phyloP scores from a whole-genome alignment of 1,140 invertebrate genomes.

The Drosophila oshimai region DNA sequence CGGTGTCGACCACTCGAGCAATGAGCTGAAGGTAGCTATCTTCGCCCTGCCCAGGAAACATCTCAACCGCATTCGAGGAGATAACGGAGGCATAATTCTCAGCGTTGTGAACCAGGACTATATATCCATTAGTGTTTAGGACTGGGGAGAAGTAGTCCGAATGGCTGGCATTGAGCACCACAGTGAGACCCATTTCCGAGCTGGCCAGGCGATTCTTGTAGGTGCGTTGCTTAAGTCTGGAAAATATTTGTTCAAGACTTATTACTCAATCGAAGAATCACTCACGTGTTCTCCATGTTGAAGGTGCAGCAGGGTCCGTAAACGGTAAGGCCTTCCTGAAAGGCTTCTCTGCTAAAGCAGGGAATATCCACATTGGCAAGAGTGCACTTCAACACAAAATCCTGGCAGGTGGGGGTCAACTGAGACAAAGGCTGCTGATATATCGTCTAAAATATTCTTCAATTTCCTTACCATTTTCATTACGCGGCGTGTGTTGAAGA shows the following conservation, averaged over 20 bases:
- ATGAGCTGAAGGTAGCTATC: constrained; percentile 79
- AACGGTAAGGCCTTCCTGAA: constrained; percentile 49
- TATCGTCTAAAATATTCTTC: accelerated
- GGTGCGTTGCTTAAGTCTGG: constrained; percentile 51
- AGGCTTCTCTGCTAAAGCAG: constrained; percentile 50
- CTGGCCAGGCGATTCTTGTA: constrained; percentile 51
- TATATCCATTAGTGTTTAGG: constrained; percentile 63
- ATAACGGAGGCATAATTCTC: constrained; percentile 49
- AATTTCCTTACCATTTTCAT: constrained; percentile 45
- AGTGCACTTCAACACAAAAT: constrained; percentile 55
- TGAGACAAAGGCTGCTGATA: no score
- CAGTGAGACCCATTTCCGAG: constrained; percentile 71
- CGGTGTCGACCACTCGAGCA: constrained; percentile 77
- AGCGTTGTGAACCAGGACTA: constrained; percentile 57
- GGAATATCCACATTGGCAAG: constrained; percentile 60
- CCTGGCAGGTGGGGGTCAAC: constrained; percentile 47
- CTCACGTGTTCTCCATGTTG: constrained; percentile 46
- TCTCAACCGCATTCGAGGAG: constrained; percentile 56
- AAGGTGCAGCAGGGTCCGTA: constrained; percentile 70
- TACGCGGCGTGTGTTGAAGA: constrained; percentile 61
- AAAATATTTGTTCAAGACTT: no score
- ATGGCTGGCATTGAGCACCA: constrained; percentile 77
- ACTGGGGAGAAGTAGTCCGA: constrained; percentile 68
- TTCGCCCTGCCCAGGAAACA: constrained; percentile 57
- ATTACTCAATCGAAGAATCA: no score